These are phyloP conservation scores for Tipula lateralis DNA, from an alignment of 2,888 invertebrate genomes.

Conservation along the genomic window DNA sequence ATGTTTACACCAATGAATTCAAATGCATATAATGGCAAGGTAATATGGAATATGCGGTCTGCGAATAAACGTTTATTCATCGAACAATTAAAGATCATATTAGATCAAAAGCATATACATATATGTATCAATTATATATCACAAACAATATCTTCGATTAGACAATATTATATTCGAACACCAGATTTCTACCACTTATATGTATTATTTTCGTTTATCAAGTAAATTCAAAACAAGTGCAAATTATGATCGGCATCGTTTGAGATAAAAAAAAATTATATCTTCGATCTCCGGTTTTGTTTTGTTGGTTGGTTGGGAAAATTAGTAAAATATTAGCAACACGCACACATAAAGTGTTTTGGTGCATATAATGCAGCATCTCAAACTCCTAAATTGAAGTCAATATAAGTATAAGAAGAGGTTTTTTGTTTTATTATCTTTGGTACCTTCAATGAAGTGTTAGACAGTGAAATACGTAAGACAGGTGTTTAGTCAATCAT, in stretches of 20 bases:
- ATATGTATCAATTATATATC: not conserved
- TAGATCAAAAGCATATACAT: too few species aligned
- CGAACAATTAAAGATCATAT: too few species aligned
- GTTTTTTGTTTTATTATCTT: not conserved
- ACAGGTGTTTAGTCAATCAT: not conserved
- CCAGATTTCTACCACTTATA: not conserved
- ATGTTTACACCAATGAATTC: not conserved
- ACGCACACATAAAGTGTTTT: slow-evolving; percentile 7
- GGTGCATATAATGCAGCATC: not conserved
- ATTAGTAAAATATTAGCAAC: not conserved
- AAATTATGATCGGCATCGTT: slow-evolving; percentile 4
- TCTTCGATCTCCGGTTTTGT: not conserved
- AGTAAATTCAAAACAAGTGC: not conserved
- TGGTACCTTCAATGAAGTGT: not conserved
- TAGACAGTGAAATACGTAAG: not conserved
- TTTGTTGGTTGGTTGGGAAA: not conserved
- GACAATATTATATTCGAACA: not conserved
- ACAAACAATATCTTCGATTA: not conserved
- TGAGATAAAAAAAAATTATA: not conserved
- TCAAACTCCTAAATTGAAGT: not conserved
- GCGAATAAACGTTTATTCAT: too few species aligned
- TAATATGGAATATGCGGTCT: not conserved
- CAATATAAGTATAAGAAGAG: too few species aligned
- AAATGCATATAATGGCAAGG: not conserved
- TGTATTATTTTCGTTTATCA: not conserved